Evolutionary conservation across 2,888 invertebrate genomes (phyloP), one percentile per base, ranked within the genome.

Genomic region (Colostygia pectinataria): DNA sequence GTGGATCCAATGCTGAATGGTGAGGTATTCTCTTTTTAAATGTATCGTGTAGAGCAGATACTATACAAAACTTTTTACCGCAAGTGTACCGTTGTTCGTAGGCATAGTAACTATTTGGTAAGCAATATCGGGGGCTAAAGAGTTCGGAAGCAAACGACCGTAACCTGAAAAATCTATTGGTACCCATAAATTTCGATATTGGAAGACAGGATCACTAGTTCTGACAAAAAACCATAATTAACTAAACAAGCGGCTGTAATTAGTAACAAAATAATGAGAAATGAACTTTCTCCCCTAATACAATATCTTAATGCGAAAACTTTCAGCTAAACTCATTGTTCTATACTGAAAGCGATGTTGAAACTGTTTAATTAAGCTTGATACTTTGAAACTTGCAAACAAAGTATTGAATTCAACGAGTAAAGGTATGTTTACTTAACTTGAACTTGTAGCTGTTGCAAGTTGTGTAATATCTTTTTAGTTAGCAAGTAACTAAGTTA

Each of bases 281-380:
- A 6, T 2, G 4, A 6, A 40, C 5, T 14, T 27, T 40, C 20
- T 31, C 9, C 4, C 28, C 12, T 15, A 29, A n/a, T 23, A 40
- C 9, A 24, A 24, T 24, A 40, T 24, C 14, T 10, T 20, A 33
- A 40, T 13, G 9, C 40, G 7, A 40, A 31, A 31, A 32, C 31
- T 40, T 40, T 31, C 1, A 24, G 38, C 40, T 7, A 9, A 41
- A 55, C 53, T 43, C 49, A 48, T 53, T 51, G 44, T 37, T 38
- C 38, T 14, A 43, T 48, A 25, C 37, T 37, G 6, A 31, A 20
- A 49, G 40, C 31, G 14, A 40, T 41, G 36, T 25, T 44, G 14
- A 49, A 27, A 33, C 36, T 36, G 23, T 36, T 44, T 29, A 37
- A 44, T 36, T 44, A 44, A 23, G 36, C 14, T 20, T 4, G 20